A percentile compares a stretch with the other conserved stretches of the same genome.
Conservation (phyloP, 2,888 invertebrate genomes). For the Tholera decimalis region DNA sequence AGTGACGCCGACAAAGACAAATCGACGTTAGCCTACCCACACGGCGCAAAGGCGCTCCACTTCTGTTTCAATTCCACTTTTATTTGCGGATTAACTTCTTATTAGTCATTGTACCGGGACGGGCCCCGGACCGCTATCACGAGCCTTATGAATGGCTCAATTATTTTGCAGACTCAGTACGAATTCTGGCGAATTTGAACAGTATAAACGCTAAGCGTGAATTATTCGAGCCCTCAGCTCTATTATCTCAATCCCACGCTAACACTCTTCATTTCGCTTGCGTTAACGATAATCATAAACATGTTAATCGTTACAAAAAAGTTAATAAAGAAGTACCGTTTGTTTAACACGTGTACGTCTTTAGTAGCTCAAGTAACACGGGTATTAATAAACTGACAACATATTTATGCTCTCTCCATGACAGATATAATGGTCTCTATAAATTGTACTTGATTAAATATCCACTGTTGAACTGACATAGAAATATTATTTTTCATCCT, state of each 20-base stretch:
- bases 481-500: constrained; percentile 65
- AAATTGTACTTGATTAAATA: constrained; percentile 81
- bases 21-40: constrained; percentile 91
- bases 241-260: constrained; percentile 52
- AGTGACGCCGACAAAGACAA: constrained; percentile 92
- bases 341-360: constrained; percentile 79
- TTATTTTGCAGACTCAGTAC: constrained; percentile 86
- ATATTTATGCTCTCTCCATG: constrained; percentile 81
- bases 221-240: constrained; percentile 62
- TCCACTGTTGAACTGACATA: constrained; percentile 68
- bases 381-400: constrained; percentile 85
- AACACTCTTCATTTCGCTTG: constrained; percentile 39
- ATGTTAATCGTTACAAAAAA: constrained; percentile 72
- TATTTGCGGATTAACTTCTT: constrained; percentile 92
- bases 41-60: constrained; percentile 89
- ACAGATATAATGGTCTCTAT: constrained; percentile 81
- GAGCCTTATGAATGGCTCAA: constrained; percentile 91
- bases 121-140: constrained; percentile 84
- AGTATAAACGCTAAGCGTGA: constrained; percentile 66
- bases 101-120: constrained; percentile 89
- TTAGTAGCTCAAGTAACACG: constrained; percentile 74
- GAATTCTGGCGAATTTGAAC: constrained; percentile 69
- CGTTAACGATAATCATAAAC: constrained; percentile 64
- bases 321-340: constrained; percentile 63
- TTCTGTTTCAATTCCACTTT: constrained; percentile 92